Conservation (phyloP, 2,113 vertebrate species). For the Epinephelus cyanopodus region DNA sequence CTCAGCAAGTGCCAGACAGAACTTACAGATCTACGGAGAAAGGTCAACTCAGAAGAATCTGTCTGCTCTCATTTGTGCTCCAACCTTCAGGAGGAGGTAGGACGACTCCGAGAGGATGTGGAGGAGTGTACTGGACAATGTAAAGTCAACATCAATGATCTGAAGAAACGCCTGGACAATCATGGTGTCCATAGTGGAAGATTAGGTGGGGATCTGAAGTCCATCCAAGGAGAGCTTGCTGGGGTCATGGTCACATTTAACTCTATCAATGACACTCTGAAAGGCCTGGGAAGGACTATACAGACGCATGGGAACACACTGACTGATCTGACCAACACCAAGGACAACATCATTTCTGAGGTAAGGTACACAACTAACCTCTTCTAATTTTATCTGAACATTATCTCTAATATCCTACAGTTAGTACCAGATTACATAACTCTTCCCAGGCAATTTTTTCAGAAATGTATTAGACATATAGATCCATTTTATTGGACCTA, state of each 20-base stretch:
- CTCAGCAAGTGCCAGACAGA: constrained; percentile 81
- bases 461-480: too few relatives aligned
- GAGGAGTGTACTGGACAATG: constrained; percentile 81
- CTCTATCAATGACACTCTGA: constrained; percentile 88
- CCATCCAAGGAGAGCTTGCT: constrained; percentile 87
- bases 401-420: too few relatives aligned
- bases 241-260: constrained; percentile 85
- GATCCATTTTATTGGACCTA: too few relatives aligned
- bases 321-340: constrained; percentile 82
- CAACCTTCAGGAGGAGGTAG: constrained; percentile 87
- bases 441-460: too few relatives aligned
- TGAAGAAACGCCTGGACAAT: constrained; percentile 85
- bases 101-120: constrained; percentile 86
- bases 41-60: constrained; percentile 79
- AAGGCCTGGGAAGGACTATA: constrained; percentile 86
- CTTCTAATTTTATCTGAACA: too few relatives aligned
- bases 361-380: constrained; percentile 51
- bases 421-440: too few relatives aligned
- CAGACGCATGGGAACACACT: constrained; percentile 86
- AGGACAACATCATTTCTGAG: constrained; percentile 86
- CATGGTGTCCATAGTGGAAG: constrained; percentile 84
- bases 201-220: constrained; percentile 85
- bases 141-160: constrained; percentile 64
- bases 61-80: constrained; percentile 87
- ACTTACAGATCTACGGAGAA: constrained; percentile 63